Evolutionary conservation across 2,888 invertebrate genomes (phyloP).

Genomic region (Sphaeridia pumilis): DNA sequence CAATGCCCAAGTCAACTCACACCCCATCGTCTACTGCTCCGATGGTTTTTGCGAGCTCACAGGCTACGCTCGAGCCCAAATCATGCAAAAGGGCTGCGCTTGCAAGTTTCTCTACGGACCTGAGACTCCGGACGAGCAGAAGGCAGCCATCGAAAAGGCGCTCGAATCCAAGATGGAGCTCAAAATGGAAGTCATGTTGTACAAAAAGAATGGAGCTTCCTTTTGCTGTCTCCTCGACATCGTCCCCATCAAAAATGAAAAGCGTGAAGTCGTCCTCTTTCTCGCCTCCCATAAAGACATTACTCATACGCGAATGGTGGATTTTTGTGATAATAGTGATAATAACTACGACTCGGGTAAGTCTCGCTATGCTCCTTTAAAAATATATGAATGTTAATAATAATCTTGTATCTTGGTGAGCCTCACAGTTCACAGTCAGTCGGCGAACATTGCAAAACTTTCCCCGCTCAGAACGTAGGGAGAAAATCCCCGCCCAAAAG

Average conservation of each 20-base stretch:
- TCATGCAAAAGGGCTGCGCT: slow-evolving; percentile 93
- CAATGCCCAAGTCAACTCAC: slow-evolving; percentile 77
- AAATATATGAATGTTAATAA: no score
- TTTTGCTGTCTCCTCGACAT: slow-evolving; percentile 96
- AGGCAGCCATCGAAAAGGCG: slow-evolving; percentile 75
- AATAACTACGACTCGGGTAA: slow-evolving; percentile 64
- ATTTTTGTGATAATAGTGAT: slow-evolving; percentile 57
- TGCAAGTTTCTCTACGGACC: slow-evolving; percentile 86
- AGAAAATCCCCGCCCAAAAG: no score
- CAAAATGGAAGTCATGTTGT: slow-evolving; percentile 86
- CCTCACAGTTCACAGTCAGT: no score
- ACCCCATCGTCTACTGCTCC: slow-evolving; percentile 92
- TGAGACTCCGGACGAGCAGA: slow-evolving; percentile 79
- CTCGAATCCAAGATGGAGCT: slow-evolving; percentile 82
- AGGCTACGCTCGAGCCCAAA: slow-evolving; percentile 82
- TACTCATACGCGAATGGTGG: slow-evolving; percentile 79
- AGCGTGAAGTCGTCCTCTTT: slow-evolving; percentile 89
- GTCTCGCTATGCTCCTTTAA: no score
- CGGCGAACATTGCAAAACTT: no score
- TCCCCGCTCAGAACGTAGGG: no score
- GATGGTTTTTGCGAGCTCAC: slow-evolving; percentile 95
- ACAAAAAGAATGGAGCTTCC: slow-evolving; percentile 82
- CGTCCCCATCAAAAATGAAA: slow-evolving; percentile 96
- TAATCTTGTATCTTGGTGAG: no score
- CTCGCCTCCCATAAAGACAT: slow-evolving; percentile 95